Base-by-base conservation (phyloP, 2,113 vertebrate species). In the Tenebrosternarchus preto region DNA sequence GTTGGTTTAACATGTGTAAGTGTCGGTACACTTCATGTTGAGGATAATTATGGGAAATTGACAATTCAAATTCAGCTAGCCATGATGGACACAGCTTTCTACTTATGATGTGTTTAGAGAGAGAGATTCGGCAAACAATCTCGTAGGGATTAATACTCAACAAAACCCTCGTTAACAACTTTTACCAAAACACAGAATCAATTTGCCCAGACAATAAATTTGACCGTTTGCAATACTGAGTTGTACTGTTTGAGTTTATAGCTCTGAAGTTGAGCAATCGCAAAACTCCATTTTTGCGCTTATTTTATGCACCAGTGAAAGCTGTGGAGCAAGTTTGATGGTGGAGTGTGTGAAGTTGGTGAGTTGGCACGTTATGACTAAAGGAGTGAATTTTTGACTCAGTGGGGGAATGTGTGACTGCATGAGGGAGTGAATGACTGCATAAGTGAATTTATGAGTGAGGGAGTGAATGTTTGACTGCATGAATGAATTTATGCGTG, bases 201-300 rank as follows among this genome's bases (percentile, higher is more conserved):
- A 36, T 36, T 36, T 36, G 33, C 33, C 33, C 33, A 36, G n/a
- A n/a, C n/a, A 36, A 36, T 2, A 4, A 36, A 36, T 36, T 36
- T 36, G 33, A 2, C 33, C 33, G 6, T 36, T 36, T 36, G 33
- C 33, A 36, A 66, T 59, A 25, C 71, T 73, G 16, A 27, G 33
- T n/a, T 59, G 55, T 20, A 69, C 57, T 73, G n/a, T 59, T 27
- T 33, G 25, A 55, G 71, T 27, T 57, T 19, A n/a, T n/a, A 36
- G 71, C 71, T 72, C 43, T 72, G 8, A 7, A 43, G 5, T 22
- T 50, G 75, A 61, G 50, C 29, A 66, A 63, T 66, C 39, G 66
- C 29, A 25, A 31, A 17, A 31, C 56, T n/a, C n/a, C n/a, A n/a
- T n/a, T n/a, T n/a, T n/a, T n/a, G n/a, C n/a, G n/a, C n/a, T n/a